Conservation (phyloP, 2,113 vertebrate genomes). For the Pogona vitticeps region DNA sequence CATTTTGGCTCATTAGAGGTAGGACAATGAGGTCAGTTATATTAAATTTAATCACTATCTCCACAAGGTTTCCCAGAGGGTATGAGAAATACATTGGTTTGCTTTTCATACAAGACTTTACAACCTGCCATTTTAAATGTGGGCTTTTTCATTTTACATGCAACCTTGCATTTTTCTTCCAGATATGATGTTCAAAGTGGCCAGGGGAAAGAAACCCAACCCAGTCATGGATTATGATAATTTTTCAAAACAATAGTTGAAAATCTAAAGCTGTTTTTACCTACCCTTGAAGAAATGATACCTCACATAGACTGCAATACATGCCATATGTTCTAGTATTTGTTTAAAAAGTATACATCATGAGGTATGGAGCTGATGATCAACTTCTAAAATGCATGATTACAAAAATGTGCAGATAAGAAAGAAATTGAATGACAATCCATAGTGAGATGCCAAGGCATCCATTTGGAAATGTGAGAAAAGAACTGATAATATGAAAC, state of each 20-base stretch:
- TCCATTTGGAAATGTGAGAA: not conserved
- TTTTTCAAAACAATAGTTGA: constrained; percentile 30
- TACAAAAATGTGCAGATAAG: not conserved
- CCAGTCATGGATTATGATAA: constrained; percentile 43
- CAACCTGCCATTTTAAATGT: constrained; percentile 50
- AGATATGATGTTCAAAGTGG: constrained; percentile 21
- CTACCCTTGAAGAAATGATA: constrained; percentile 37
- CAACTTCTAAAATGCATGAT: not conserved
- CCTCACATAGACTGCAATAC: constrained; percentile 41
- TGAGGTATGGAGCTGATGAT: not conserved
- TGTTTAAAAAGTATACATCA: constrained; percentile 55
- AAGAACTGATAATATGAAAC: not conserved
- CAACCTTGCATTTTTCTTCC: not conserved
- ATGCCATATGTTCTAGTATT: constrained; percentile 55
- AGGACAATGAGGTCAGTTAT: constrained; percentile 64
- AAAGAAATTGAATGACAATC: not conserved
- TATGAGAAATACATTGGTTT: constrained; percentile 55
- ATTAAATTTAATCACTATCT: constrained; percentile 66
- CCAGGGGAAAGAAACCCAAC: constrained; percentile 33
- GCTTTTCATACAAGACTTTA: constrained; percentile 59
- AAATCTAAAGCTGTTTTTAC: constrained; percentile 52
- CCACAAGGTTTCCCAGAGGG: constrained; percentile 45
- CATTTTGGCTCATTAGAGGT: constrained; percentile 67
- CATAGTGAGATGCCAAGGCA: not conserved
- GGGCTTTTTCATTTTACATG: constrained; percentile 51